Percentiles rank a stretch among this genome's conserved stretches.
These are phyloP conservation scores for Tiaroga cobitis DNA, from an alignment of 2,797 vertebrate species.

Conservation along the genomic window DNA sequence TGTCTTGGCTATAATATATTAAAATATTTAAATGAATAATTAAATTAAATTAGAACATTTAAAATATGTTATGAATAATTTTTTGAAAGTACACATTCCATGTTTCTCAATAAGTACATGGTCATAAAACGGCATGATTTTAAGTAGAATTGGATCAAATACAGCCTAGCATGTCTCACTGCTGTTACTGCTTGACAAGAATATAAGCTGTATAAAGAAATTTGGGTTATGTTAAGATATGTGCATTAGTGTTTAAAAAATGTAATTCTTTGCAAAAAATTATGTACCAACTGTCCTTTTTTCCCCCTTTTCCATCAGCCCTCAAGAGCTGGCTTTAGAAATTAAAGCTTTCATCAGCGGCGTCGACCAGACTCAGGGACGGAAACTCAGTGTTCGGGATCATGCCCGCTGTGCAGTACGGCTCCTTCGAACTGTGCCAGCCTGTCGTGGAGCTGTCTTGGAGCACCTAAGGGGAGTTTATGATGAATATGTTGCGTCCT, in stretches of 20 bases:
- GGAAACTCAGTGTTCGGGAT: conserved; percentile 87
- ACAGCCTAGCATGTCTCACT: background rate
- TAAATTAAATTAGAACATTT: background rate
- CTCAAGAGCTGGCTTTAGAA: conserved; percentile 90
- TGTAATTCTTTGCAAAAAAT: background rate
- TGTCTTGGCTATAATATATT: background rate
- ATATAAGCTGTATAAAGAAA: background rate
- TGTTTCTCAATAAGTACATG: background rate
- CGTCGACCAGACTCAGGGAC: conserved; percentile 82
- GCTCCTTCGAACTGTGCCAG: conserved; percentile 87
- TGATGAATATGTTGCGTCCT: conserved; percentile 87
- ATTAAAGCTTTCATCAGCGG: conserved; percentile 95
- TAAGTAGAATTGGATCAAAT: background rate
- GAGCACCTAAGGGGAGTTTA: conserved; percentile 91
- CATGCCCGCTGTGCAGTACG: conserved; percentile 90
- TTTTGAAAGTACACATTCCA: background rate
- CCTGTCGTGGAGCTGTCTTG: conserved; percentile 87
- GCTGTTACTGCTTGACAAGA: background rate
- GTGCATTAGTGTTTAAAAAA: background rate
- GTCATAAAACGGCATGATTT: background rate
- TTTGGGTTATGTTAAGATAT: background rate
- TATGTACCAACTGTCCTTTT: background rate
- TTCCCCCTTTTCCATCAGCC: conserved; percentile 67
- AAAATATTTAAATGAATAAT: background rate
- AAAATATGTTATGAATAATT: background rate